Evolutionary conservation across 2,888 invertebrate species (phyloP), one percentile per base, ranked within the genome.

Genomic region (Stenoptilia bipunctidactyla): DNA sequence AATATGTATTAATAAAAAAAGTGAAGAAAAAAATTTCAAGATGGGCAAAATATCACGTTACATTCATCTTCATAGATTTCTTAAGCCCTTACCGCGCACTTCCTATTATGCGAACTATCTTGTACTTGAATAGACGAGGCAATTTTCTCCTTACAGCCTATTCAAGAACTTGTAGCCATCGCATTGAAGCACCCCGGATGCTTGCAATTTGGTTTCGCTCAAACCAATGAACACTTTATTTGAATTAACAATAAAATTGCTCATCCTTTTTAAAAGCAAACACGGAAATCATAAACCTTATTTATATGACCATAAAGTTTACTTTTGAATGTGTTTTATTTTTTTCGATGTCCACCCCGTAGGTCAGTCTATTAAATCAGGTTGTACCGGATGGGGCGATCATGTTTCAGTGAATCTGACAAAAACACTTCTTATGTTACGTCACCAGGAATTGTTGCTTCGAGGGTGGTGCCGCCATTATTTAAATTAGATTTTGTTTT

Each of bases 321-420:
- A 38, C 40, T 47, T 51, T 49, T 3, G 30, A 1, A n/a, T 43
- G 27, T 2, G 20, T 20, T 5, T 20, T 20, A 5, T 20, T 20
- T 20, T 20, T 20, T 20, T 20, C 20, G 61, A 62, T 66, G 69
- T 66, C 74, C 63, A 70, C 66, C 64, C 64, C 58, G 75, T 66
- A 66, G 79, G 82, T 70, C 80, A 79, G 71, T 75, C 69, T 75
- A 77, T 80, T 75, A 79, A 76, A 75, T 72, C 70, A 61, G 62
- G 58, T 61, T 66, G 63, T 56, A 66, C 79, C 77, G 80, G 79
- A 80, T 72, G 76, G 56, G 58, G 53, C 48, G 63, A 65, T 82
- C 72, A 56, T 61, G 70, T 82, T 83, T 58, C 77, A 72, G 48
- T 65, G 74, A 77, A 76, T 79, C 74, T 69, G 55, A 65, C 58